Base-by-base conservation (phyloP, 1,140 invertebrate species). In the Ylistrum balloti region DNA sequence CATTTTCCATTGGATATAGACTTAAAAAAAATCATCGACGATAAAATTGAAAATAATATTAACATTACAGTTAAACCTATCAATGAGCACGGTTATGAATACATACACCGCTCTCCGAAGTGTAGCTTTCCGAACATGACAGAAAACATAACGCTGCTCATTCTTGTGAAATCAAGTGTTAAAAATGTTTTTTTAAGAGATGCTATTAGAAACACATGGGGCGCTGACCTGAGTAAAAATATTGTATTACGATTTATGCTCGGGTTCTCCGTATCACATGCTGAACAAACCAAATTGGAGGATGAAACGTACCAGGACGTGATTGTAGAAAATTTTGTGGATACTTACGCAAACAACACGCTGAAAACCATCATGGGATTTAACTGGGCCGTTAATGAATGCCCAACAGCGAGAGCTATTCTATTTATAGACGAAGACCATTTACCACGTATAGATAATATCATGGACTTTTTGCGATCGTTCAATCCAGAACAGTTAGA, bases 251-350 rank as follows among this genome's bases (percentile, higher is more conserved):
- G 33, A 33, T 88, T 85, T 85, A 33, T 88, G n/a, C 28, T 88
- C 10, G 87, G 88, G 7, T 74, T 86, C 32, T 33, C 90, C 0
- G 41, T 90, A 22, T 92, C 90, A 33, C 86, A 89, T 9, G n/a
- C 90, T 0, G 91, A 89, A 87, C 22, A 86, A 15, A 56, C 41
- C 15, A 45, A 85, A 20, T 32, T 22, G 20, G 93, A 94, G 87
- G 89, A 45, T 85, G 33, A 90, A 45, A 90, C 56, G 28, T 93
- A 92, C 86, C 88, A 90, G 1, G 93, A 94, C 86, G 92, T 94
- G n/a, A 88, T 94, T 28, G 92, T 93, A 74, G 92, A 93, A 90
- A 88, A 94, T 90, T 94, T 94, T 38, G 28, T 92, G 10, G 93
- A 94, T 88, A 33, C 87, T 0, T 94, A 94, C 87, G 33, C 74